A percentile compares a stretch with the other conserved stretches of the same genome.
Conservation (phyloP, 2,888 invertebrate species). For the Scaptomyza polygonia region DNA sequence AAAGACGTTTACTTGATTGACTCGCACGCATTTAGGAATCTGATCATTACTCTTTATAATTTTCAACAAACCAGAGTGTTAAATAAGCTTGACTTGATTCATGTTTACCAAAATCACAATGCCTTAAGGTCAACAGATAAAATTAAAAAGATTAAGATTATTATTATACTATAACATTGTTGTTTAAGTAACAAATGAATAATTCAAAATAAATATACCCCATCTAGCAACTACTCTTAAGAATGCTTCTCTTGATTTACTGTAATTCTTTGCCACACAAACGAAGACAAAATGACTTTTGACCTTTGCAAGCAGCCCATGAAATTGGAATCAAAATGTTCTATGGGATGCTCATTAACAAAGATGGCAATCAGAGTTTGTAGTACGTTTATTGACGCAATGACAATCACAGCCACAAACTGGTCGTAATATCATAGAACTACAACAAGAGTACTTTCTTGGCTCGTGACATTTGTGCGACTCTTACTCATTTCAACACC, state of each 20-base stretch:
- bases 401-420: slow-evolving; percentile 49
- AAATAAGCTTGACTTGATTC: no score
- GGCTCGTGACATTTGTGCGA: slow-evolving; percentile 15
- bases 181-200: not conserved
- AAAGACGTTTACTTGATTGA: not conserved
- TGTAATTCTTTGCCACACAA: not conserved
- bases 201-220: not conserved
- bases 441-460: not conserved
- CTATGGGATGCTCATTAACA: slow-evolving; percentile 37
- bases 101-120: not conserved
- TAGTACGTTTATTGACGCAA: slow-evolving; percentile 39
- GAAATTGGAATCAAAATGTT: slow-evolving; percentile 42
- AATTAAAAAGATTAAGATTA: not conserved
- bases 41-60: not conserved
- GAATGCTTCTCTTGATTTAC: not conserved
- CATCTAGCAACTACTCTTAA: no score
- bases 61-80: no score
- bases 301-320: slow-evolving; percentile 23
- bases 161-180: not conserved
- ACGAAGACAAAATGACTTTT: not conserved
- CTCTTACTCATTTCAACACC: slow-evolving; percentile 15
- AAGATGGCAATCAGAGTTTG: slow-evolving; percentile 45
- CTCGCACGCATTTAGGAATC: not conserved
- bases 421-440: slow-evolving; percentile 9
- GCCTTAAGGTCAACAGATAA: not conserved